Conservation (phyloP, 37 sponge, comb jelly and placozoan genomes). For the Ephydatia muelleri region DNA sequence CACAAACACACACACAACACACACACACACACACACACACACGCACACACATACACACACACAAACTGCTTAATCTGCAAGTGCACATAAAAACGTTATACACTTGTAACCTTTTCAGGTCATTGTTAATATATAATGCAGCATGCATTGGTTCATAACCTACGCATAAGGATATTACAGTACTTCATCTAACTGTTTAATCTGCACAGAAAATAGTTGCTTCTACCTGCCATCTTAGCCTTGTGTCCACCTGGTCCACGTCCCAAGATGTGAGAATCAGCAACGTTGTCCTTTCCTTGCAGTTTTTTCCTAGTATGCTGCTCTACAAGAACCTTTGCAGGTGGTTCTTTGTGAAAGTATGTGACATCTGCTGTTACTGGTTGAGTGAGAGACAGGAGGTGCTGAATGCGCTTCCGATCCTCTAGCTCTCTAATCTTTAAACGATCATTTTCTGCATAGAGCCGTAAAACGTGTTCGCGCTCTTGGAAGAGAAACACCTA, state of each 20-base stretch:
- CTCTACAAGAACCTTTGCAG: conserved; percentile 48
- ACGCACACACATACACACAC: background rate
- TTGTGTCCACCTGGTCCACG: conserved; percentile 10
- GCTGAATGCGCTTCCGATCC: conserved; percentile 93
- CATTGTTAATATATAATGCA: no score
- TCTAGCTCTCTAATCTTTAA: conserved; percentile 94
- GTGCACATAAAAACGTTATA: background rate
- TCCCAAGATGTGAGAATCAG: background rate
- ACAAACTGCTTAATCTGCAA: background rate
- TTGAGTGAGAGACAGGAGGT: conserved; percentile 85
- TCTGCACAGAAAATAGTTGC: background rate
- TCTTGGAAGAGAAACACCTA: conserved; percentile 96
- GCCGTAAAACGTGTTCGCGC: conserved; percentile 91
- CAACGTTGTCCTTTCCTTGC: background rate
- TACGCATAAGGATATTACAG: no score
- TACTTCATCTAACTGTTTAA: no score
- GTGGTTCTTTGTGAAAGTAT: conserved; percentile 79
- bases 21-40: background rate
- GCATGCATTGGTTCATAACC: no score
- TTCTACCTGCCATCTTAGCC: background rate
- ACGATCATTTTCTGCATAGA: conserved; percentile 97
- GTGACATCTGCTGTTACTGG: conserved; percentile 57
- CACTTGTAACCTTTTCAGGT: no score
- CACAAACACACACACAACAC: background rate
- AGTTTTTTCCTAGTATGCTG: conserved; percentile 20